These are phyloP conservation scores for Acromyrmex charruanus DNA, from an alignment of 1,140 invertebrate species.

Conservation along the genomic window DNA sequence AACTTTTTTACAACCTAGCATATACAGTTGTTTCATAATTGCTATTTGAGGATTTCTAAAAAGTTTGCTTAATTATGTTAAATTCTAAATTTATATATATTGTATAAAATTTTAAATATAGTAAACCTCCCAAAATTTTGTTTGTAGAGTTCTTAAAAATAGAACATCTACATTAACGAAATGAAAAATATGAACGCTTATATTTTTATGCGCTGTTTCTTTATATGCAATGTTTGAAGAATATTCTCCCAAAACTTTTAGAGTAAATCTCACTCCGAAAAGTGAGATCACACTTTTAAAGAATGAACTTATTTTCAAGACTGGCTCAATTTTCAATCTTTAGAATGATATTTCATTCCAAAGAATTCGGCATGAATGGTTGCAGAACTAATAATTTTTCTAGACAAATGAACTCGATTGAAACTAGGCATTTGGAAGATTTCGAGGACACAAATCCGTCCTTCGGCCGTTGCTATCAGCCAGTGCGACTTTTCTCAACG, in stretches of 20 bases:
- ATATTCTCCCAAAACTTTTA: not conserved
- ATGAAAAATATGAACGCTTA: not conserved
- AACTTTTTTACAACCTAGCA: conserved; percentile 1
- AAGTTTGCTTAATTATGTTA: not conserved
- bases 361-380: not conserved
- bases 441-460: not conserved
- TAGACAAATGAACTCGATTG: not conserved
- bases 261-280: too few relatives aligned
- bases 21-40: conserved; percentile 2
- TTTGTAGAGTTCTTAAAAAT: not conserved
- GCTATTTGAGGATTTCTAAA: not conserved
- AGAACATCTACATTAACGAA: not conserved
- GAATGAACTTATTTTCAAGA: too few relatives aligned
- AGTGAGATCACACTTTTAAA: too few relatives aligned
- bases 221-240: not conserved
- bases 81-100: not conserved
- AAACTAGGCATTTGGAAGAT: not conserved
- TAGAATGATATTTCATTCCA: too few relatives aligned
- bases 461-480: not conserved
- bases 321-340: too few relatives aligned
- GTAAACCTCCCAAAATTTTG: not conserved
- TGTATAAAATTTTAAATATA: not conserved
- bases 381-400: not conserved
- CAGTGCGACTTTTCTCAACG: conserved; percentile 22
- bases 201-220: not conserved